phyloP scores from a whole-genome alignment of 1,140 invertebrate species.

The Lethrus apterus region DNA sequence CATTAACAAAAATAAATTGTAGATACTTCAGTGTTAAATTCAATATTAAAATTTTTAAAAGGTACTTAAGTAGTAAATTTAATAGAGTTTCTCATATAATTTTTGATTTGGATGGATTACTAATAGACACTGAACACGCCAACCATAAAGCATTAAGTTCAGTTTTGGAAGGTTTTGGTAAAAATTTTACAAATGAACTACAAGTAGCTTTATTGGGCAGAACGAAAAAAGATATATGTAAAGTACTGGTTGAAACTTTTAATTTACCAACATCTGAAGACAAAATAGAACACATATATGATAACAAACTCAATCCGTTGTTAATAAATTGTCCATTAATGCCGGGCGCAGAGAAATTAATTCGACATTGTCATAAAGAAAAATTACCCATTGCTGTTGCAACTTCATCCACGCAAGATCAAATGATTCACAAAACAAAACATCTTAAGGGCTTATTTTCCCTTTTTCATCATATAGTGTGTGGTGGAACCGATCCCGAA shows the following conservation, averaged over 20 bases:
- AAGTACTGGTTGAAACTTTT: constrained; percentile 58
- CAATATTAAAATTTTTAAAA: too few relatives aligned
- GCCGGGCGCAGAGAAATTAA: constrained; percentile 47
- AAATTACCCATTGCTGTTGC: constrained; percentile 63
- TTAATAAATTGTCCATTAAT: constrained; percentile 25
- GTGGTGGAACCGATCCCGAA: constrained; percentile 63
- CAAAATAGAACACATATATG: constrained; percentile 32
- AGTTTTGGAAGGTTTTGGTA: background rate
- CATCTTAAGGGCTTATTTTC: constrained; percentile 55
- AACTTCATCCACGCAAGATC: constrained; percentile 60
- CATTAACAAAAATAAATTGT: too few relatives aligned
- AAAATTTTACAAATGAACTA: background rate
- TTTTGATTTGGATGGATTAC: constrained; percentile 6
- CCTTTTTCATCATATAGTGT: constrained; percentile 57
- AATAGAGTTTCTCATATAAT: constrained; percentile 38
- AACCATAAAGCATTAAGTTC: background rate
- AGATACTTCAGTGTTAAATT: too few relatives aligned
- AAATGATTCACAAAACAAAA: constrained; percentile 59
- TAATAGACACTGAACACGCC: background rate
- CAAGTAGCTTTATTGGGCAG: background rate
- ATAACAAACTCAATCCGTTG: too few relatives aligned
- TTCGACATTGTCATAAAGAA: constrained; percentile 58
- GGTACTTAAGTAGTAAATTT: too few relatives aligned
- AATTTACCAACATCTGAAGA: constrained; percentile 54
- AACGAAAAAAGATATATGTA: background rate